A percentile compares a stretch with the other conserved stretches of the same genome.
These are phyloP conservation scores for Agelastica alni DNA, from an alignment of 2,888 invertebrate genomes.

Conservation along the genomic window DNA sequence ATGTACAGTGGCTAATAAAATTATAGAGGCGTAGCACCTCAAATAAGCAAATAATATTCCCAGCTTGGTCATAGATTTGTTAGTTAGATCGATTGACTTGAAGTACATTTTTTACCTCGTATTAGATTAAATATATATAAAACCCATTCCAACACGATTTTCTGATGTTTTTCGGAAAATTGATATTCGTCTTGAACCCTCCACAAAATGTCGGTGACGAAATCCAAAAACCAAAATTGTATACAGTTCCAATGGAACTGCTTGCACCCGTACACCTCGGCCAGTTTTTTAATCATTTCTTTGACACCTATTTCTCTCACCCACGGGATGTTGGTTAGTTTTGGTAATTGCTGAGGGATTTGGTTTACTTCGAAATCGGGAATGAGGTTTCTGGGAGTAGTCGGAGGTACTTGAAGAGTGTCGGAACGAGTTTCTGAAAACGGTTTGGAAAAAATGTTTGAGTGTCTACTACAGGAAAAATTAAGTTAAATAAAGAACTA, in stretches of 20 bases:
- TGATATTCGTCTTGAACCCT: slow-evolving; percentile 53
- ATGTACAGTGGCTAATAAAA: no score
- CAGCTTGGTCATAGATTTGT: no score
- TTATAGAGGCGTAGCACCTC: no score
- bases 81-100: no score
- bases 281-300: slow-evolving; percentile 44
- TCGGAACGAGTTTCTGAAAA: no score
- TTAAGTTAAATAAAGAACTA: no score
- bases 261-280: slow-evolving; percentile 45
- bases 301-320: slow-evolving; percentile 50
- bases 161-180: slow-evolving; percentile 49
- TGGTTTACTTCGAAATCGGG: slow-evolving; percentile 1
- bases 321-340: slow-evolving; percentile 39
- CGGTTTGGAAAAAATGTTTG: no score
- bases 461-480: no score
- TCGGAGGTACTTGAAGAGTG: slow-evolving; percentile 2
- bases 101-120: slow-evolving; percentile 45
- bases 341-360: slow-evolving; percentile 3
- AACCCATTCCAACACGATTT: slow-evolving; percentile 51
- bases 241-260: slow-evolving; percentile 47
- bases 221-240: slow-evolving; percentile 56
- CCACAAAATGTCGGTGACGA: slow-evolving; percentile 54
- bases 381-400: slow-evolving; percentile 6
- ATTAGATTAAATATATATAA: slow-evolving; percentile 50
- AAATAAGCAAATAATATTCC: no score